Base-by-base conservation (phyloP, 2,113 vertebrate genomes). In the Entosphenus tridentatus region DNA sequence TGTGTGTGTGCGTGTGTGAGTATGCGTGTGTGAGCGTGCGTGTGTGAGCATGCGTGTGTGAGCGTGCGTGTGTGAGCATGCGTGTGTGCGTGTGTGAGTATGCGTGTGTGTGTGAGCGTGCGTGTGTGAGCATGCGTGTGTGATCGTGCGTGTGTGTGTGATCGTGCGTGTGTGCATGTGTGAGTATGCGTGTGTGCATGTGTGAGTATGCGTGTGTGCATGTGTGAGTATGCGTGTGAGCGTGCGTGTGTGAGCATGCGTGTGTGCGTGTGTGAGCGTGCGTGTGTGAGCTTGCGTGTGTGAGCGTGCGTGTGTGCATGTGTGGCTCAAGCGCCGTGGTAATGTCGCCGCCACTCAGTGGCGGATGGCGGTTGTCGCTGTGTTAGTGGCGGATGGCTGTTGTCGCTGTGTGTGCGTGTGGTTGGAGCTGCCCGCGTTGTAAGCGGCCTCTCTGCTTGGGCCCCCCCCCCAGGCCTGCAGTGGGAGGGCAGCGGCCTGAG, bases 71-170 rank as follows among this genome's bases (percentile, higher is more conserved):
- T 62, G 58, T 3, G n/a, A n/a, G n/a, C n/a, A n/a, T n/a, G n/a
- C n/a, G n/a, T n/a, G 58, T 5, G 58, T 62, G 58, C 16, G 58
- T 62, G 58, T 62, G 58, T 62, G 58, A 8, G 58, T 62, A 7
- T 6, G 58, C 16, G 8, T 62, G 5, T 3, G 58, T 62, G 58
- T 62, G 7, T 62, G 58, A 3, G 58, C 8, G 58, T 62, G 58
- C 8, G 58, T 6, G 58, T 62, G 58, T 3, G n/a, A n/a, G n/a
- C n/a, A n/a, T n/a, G n/a, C n/a, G n/a, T n/a, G 58, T 5, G 58
- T 62, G 58, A n/a, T n/a, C n/a, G n/a, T n/a, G n/a, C 16, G 58
- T 62, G 58, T 62, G 58, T 62, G 58, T 62, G 58, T 62, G 58
- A 14, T 6, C 16, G 8, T 62, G 5, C 16, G 58, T 62, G 58